Percentiles rank a stretch among this genome's conserved stretches.
These are phyloP conservation scores for Perodicticus potto DNA, from an alignment of 2,797 vertebrate genomes.

Conservation along the genomic window DNA sequence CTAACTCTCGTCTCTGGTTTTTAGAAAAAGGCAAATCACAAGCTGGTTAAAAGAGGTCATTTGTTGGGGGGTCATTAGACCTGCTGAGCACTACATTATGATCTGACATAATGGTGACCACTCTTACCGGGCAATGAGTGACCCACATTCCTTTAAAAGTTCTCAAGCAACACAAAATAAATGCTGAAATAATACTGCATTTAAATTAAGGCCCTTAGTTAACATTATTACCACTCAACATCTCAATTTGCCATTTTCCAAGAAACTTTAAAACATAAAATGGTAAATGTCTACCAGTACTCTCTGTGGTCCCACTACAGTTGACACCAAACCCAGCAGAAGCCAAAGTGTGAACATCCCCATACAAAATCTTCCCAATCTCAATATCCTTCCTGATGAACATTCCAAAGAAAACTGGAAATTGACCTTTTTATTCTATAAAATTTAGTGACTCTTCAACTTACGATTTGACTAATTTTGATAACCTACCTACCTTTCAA, in stretches of 20 bases:
- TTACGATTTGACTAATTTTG: neutral
- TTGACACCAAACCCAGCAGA: neutral
- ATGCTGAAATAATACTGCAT: neutral
- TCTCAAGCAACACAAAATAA: neutral
- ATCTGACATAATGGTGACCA: neutral
- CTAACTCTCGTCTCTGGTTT: neutral
- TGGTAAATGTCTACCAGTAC: neutral
- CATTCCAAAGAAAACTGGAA: neutral
- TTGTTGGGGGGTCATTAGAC: neutral
- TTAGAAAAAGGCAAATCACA: conserved; percentile 10
- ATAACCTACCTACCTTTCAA: conserved; percentile 12
- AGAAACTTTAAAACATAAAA: neutral
- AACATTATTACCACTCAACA: neutral
- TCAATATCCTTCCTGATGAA: neutral
- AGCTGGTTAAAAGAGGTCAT: neutral
- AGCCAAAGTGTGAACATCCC: neutral
- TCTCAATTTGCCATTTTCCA: neutral
- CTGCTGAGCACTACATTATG: neutral
- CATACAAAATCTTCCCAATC: neutral
- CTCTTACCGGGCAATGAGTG: neutral
- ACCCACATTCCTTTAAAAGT: neutral
- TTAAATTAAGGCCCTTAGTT: neutral
- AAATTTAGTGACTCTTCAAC: conserved; percentile 42
- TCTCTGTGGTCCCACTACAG: conserved; percentile 3
- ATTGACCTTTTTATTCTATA: neutral